Evolutionary conservation across 2,113 vertebrate genomes (phyloP), one percentile per base, ranked within the genome.

Genomic region (Monopterus albus): DNA sequence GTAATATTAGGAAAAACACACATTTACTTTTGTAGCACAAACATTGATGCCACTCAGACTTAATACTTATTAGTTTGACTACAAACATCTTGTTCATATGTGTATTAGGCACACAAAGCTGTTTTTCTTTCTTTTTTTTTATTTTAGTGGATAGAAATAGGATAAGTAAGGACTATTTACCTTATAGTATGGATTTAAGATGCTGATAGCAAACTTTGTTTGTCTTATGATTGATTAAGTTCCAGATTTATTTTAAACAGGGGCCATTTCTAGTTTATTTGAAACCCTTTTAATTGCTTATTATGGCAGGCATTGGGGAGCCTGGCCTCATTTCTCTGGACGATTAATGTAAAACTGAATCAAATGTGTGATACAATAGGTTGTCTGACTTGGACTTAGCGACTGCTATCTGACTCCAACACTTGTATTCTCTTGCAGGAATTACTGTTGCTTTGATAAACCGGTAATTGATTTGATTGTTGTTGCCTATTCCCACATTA

Each of bases 321-420:
- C 78, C 62, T 84, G 83, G 88, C 81, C 88, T 31, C 5, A 31
- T 7, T 69, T 47, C 85, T 90, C 81, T 84, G 69, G 55, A 82
- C 73, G 82, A 91, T 91, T 89, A 87, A 84, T 87, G 77, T 73
- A 85, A 91, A 66, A 77, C 64, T 81, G 84, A 89, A 88, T 76
- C 78, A 84, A 88, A 91, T 91, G 83, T 90, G 85, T 82, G 72
- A 88, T 75, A 40, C 74, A 72, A 63, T 56, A 21, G 56, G 53
- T 85, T 85, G 80, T 82, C 62, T 65, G 58, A 79, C 72, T 81
- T 83, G 72, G 72, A 79, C 82, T 65, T 69, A 82, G 85, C n/a
- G 83, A 2, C 23, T 61, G 47, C 51, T 86, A 92, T 93, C 62
- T 82, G 76, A 71, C 79, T 68, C 66, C 85, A 85, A 81, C 84